These are phyloP conservation scores for Chiridota heheva DNA, from an alignment of 35 echinoderm and acorn worm species.

Conservation along the genomic window DNA sequence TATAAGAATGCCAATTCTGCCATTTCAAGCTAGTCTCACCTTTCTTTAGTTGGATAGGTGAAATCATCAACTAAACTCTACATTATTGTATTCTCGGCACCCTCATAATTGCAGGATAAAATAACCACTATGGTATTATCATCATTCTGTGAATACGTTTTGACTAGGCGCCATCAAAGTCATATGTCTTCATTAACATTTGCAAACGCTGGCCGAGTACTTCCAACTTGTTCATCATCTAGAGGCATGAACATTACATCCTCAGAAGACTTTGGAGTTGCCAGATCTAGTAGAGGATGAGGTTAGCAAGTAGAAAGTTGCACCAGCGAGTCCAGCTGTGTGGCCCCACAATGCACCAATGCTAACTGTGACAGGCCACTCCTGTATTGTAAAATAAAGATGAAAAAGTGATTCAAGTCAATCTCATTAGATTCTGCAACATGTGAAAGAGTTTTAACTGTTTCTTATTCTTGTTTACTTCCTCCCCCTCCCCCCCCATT, in stretches of 20 bases:
- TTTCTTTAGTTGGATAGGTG: too few species aligned
- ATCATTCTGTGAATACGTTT: too few species aligned
- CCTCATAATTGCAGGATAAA: too few species aligned
- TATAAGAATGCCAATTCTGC: too few species aligned
- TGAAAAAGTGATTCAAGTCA: neutral
- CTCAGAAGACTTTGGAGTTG: neutral
- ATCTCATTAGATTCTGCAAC: neutral
- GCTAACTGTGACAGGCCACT: slow-evolving; percentile 80
- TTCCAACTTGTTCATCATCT: too few species aligned
- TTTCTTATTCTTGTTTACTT: too few species aligned
- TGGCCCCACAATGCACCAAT: slow-evolving; percentile 84
- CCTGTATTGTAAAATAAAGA: slow-evolving; percentile 42
- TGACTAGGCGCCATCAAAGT: neutral
- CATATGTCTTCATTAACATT: neutral
- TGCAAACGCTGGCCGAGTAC: neutral
- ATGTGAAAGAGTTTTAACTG: neutral
- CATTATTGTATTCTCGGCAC: too few species aligned
- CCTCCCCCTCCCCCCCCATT: too few species aligned
- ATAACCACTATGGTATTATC: too few species aligned
- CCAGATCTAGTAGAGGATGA: slow-evolving; percentile 17
- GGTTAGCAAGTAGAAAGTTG: slow-evolving; percentile 12
- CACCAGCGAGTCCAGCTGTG: slow-evolving; percentile 32
- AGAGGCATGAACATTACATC: neutral
- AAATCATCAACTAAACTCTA: too few species aligned
- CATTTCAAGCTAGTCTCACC: too few species aligned